Conservation (phyloP, 2,113 vertebrate species). For the Pteruthius melanotis region DNA sequence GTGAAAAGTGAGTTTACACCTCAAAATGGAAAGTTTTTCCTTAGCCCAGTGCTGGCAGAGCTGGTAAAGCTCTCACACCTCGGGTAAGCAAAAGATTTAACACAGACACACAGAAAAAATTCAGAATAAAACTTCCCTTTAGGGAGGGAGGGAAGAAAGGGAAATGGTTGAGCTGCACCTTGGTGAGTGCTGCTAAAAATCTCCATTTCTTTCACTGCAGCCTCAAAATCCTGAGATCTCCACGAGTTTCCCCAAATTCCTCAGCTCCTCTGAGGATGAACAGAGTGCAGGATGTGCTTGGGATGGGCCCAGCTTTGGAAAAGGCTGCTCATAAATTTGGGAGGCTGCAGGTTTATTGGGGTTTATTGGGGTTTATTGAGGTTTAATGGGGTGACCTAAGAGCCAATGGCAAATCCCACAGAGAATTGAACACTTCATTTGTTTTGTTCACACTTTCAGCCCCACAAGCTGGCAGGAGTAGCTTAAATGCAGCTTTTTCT, state of each 20-base stretch:
- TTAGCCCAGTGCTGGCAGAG: background rate
- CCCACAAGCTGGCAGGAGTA: accelerated
- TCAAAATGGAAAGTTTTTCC: background rate
- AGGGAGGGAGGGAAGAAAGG: background rate
- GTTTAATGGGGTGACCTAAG: background rate
- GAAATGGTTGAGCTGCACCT: background rate
- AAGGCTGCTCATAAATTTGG: background rate
- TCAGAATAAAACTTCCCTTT: background rate
- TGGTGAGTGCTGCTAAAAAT: background rate
- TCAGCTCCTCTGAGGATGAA: accelerated
- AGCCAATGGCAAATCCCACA: too few relatives aligned
- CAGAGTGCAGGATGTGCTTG: accelerated
- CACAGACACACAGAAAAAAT: background rate
- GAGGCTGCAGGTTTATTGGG: background rate
- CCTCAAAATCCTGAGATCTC: background rate
- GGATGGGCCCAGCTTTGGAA: background rate
- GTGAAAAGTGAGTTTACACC: background rate
- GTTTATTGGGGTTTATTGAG: too few relatives aligned
- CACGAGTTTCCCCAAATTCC: accelerated
- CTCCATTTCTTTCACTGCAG: background rate
- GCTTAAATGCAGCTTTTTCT: background rate
- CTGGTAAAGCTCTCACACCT: background rate
- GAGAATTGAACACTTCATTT: accelerated
- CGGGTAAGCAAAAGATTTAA: accelerated
- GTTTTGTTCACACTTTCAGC: background rate